Base-by-base conservation (phyloP, 2,888 invertebrate genomes). In the Pandemis corylana region DNA sequence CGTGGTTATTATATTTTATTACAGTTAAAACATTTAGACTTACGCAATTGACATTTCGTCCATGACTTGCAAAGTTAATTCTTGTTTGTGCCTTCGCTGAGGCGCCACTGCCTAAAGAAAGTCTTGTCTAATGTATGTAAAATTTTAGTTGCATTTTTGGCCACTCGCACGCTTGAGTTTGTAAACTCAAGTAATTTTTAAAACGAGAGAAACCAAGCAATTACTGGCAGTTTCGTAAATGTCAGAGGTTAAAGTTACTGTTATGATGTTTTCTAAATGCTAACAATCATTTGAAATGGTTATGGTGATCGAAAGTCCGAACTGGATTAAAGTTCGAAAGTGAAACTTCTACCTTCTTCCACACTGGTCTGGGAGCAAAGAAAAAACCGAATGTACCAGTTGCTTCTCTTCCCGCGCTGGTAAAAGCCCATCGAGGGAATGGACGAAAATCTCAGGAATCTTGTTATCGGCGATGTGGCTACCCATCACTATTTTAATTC, bases 21-120 rank as follows among this genome's bases (percentile, higher is more conserved):
- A 20, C n/a, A 56, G 56, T 56, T 36, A 61, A 12, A 12, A 61
- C 61, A 61, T 36, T 36, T 61, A 36, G 12, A 56, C 61, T 61
- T 61, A 61, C 13, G 36, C 20, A 61, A 67, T 49, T 67, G 66
- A 67, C 66, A 72, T 72, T 67, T 67, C 20, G 0, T 5, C 36
- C 12, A 28, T 36, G 6, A 36, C 36, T 36, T 4, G 61, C 61
- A 61, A 36, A 12, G 9, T 15, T 15, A 56, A 15, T 6, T 20
- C 51, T 13, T 7, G n/a, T 13, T 5, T 51, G 10, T 15, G n/a
- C 61, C 56, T 15, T 41, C 20, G 51, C 66, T 42, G 10, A 42
- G 51, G 20, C 49, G 6, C 59, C 41, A 72, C 15, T 42, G 2
- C 67, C 41, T 5, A 67, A 15, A 15, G 9, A 20, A 13, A 49